phyloP scores from a whole-genome alignment of 2,888 invertebrate genomes.

The Morpho helenor region DNA sequence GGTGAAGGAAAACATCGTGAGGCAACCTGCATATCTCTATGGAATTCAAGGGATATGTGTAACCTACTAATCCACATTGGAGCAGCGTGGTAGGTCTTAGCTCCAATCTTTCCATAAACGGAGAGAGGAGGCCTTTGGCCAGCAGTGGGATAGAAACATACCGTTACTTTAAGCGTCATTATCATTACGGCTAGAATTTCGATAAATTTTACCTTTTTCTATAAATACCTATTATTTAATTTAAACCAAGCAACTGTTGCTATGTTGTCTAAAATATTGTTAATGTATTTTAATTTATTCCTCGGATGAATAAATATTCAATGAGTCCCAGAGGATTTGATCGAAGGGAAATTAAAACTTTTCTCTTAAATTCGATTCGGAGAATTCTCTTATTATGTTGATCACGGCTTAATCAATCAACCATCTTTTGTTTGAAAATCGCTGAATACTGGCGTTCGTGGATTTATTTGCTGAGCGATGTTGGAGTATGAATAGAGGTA shows the following conservation, averaged over 20 bases:
- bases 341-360: slow-evolving; percentile 28
- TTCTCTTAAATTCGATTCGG: slow-evolving; percentile 24
- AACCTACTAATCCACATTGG: too few relatives aligned
- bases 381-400: slow-evolving; percentile 26
- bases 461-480: slow-evolving; percentile 15
- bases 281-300: slow-evolving; percentile 26
- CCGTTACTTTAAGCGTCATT: too few relatives aligned
- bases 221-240: slow-evolving; percentile 3
- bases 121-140: too few relatives aligned
- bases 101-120: too few relatives aligned
- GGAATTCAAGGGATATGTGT: too few relatives aligned
- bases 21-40: too few relatives aligned
- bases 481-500: slow-evolving; percentile 2
- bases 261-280: slow-evolving; percentile 12
- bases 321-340: slow-evolving; percentile 25
- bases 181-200: too few relatives aligned
- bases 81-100: too few relatives aligned
- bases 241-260: slow-evolving; percentile 14
- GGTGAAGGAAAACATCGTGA: too few relatives aligned
- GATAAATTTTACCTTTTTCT: too few relatives aligned
- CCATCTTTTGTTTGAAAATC: slow-evolving; percentile 22
- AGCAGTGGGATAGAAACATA: too few relatives aligned
- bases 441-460: slow-evolving; percentile 14
- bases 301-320: slow-evolving; percentile 26
- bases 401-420: slow-evolving; percentile 28